Base-by-base conservation (phyloP, 2,113 vertebrate genomes). In the Vicugna pacos region DNA sequence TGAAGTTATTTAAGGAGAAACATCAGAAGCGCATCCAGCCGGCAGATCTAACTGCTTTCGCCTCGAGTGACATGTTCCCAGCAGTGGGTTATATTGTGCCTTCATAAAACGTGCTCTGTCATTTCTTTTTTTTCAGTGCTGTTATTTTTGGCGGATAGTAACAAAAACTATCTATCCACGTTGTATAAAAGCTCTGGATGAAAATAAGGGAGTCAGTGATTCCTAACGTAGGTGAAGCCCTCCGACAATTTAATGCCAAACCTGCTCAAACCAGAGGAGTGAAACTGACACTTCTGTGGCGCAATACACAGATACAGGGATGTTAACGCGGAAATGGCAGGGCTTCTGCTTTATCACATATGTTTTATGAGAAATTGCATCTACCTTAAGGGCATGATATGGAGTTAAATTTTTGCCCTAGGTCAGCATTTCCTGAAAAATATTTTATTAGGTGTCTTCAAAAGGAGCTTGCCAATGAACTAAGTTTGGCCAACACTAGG, bases 31-130 rank as follows among this genome's bases (percentile, higher is more conserved):
- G 89, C 92, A 97, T 96, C 84, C 69, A 98, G 95, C 86, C 94
- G 50, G 93, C 91, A 95, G 28, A 97, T 96, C 89, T 96, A 98
- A 98, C 93, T 94, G 97, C 46, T 98, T 98, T 98, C 97, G 96
- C 98, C 96, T 97, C 77, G 20, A 98, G 98, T 98, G 97, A 97
- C 96, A 98, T 83, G 93, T 97, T 98, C 98, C 95, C 98, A 98
- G 96, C 93, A 95, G 97, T 94, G 80, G 89, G 95, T 97, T 98
- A 89, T 94, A 97, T 93, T 97, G 97, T 97, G 98, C 97, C 80
- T 92, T 97, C 20, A 0, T 98, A 97, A 97, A 98, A 97, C 52
- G 83, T 89, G 42, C 97, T 97, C 93, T 98, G 83, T 97, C 96
- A 94, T 97, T 97, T 97, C 5, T 38, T 42, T 38, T 42, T 42